Percentiles rank a stretch among this genome's conserved stretches.
These are phyloP conservation scores for Tricholaema leucomelas DNA, from an alignment of 2,113 vertebrate genomes.

Conservation along the genomic window DNA sequence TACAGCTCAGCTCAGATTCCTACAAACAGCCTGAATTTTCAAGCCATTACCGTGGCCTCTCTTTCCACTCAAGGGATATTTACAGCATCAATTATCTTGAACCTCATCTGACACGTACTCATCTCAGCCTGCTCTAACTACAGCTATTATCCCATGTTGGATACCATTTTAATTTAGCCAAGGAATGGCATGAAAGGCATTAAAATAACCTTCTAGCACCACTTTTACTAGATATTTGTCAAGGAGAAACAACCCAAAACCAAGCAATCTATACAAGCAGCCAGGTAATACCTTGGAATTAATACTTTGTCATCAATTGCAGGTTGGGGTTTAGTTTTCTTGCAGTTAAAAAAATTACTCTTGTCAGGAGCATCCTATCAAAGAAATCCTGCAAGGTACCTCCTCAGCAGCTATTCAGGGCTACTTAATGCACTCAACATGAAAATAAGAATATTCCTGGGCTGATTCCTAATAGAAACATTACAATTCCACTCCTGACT, in stretches of 20 bases:
- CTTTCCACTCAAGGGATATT: neutral
- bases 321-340: no score
- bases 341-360: neutral
- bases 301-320: neutral
- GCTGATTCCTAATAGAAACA: neutral
- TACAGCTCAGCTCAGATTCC: neutral
- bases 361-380: neutral
- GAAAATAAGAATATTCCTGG: neutral
- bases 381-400: neutral
- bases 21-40: neutral
- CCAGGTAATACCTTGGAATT: neutral
- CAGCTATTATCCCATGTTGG: neutral
- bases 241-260: neutral
- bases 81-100: neutral
- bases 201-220: neutral
- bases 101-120: neutral
- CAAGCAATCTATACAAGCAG: neutral
- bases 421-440: neutral
- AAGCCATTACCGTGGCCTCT: neutral
- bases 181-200: neutral
- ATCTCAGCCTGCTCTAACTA: neutral
- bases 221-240: neutral
- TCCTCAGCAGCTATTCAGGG: neutral
- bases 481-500: neutral
- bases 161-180: slow-evolving; percentile 14